Evolutionary conservation across 1,140 invertebrate genomes (phyloP), one percentile per base, ranked within the genome.

Genomic region (Drosophila repleta): DNA sequence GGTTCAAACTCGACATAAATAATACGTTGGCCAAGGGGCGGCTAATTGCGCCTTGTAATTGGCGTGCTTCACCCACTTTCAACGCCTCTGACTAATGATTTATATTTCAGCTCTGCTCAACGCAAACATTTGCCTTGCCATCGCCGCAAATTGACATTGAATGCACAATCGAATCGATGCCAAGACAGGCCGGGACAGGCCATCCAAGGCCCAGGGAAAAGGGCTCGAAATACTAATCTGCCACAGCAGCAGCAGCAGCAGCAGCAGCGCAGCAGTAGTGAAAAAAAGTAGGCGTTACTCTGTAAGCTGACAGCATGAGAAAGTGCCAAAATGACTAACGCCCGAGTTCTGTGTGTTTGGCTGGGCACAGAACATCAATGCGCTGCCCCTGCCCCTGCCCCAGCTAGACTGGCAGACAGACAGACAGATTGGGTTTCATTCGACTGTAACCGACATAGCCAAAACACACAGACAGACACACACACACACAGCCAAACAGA

Each of bases 271-370:
- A 29, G 29, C 29, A 29, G 29, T 2, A 29, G 7, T 2, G 8
- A 29, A 29, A 29, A 67, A 80, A 55, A 52, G 70, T 78, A 68
- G 71, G 82, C 81, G 81, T 84, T 83, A 72, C 63, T 74, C 51
- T 75, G 76, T 48, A 56, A 80, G 74, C 78, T 87, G 82, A 82
- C 80, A 79, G 66, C 75, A 78, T 75, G 83, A 82, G 78, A 78
- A 85, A 85, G 81, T 85, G 81, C 82, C 82, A 85, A 85, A 85
- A 85, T 85, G 83, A 85, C 83, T 82, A 85, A 85, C 83, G 74
- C 70, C 76, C 66, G 66, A 78, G 63, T 61, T 45, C 13, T 24
- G 39, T 32, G 15, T 21, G 21, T 52, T 52, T 43, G 18, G 11
- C 41, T 18, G 18, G 45, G 29, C 18, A 35, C 13, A 13, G 45